These are phyloP conservation scores for Apus apus DNA, from an alignment of 2,113 vertebrate species.

Conservation along the genomic window DNA sequence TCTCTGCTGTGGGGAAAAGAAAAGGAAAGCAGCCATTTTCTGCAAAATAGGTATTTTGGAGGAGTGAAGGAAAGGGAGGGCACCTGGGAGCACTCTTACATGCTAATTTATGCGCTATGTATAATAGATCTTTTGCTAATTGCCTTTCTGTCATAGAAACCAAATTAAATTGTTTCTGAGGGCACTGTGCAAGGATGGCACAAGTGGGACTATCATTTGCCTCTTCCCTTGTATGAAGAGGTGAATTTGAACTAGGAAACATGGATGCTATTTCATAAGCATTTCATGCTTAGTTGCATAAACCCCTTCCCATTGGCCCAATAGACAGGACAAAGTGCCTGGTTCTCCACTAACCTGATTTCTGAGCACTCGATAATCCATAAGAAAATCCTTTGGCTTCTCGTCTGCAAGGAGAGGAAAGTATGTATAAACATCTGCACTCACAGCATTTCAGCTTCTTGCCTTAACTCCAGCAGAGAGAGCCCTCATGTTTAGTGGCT, in stretches of 20 bases:
- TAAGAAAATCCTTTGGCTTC: slow-evolving; percentile 81
- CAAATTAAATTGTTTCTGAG: slow-evolving; percentile 59
- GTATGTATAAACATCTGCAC: background rate
- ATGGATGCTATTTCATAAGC: background rate
- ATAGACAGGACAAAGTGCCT: background rate
- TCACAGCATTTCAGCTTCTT: background rate
- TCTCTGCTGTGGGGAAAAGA: background rate
- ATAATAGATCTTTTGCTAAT: slow-evolving; percentile 64
- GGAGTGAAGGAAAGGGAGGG: slow-evolving; percentile 19
- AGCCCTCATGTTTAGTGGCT: background rate
- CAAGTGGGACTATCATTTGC: slow-evolving; percentile 30
- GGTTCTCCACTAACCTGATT: slow-evolving; percentile 79
- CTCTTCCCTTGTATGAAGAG: background rate
- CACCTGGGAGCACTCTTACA: slow-evolving; percentile 62
- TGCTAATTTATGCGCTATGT: slow-evolving; percentile 49
- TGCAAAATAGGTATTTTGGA: slow-evolving; percentile 50
- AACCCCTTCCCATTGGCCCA: background rate
- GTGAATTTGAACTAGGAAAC: slow-evolving; percentile 1
- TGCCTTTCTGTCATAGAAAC: slow-evolving; percentile 65
- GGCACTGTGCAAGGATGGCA: slow-evolving; percentile 38
- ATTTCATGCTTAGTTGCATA: background rate
- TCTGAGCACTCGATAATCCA: slow-evolving; percentile 75
- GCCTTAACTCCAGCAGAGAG: background rate
- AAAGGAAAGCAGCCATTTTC: slow-evolving; percentile 31
- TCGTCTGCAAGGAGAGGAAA: slow-evolving; percentile 73